Evolutionary conservation across 2,888 invertebrate genomes (phyloP).

Genomic region (Eutolmus rufibarbis): DNA sequence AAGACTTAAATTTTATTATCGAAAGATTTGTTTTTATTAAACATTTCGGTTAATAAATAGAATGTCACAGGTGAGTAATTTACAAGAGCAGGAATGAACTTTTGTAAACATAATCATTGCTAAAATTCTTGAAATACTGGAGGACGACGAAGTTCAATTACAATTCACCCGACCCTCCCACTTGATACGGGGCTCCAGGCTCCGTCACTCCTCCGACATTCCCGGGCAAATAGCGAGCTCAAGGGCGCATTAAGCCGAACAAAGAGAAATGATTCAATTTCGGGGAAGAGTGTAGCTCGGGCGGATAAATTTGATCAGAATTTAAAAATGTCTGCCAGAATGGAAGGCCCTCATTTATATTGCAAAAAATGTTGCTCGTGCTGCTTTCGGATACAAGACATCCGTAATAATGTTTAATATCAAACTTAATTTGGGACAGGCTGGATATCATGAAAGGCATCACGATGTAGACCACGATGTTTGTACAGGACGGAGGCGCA

Average conservation of each 20-base stretch:
- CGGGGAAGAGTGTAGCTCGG: background rate
- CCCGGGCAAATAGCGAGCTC: background rate
- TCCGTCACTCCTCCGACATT: background rate
- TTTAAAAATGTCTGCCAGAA: background rate
- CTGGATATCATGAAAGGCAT: conserved; percentile 1
- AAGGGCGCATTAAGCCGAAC: background rate
- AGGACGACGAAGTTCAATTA: background rate
- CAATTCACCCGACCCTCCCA: background rate
- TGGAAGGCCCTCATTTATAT: background rate
- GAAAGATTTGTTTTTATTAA: background rate
- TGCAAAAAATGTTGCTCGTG: background rate
- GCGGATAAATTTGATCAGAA: background rate
- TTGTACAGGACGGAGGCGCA: background rate
- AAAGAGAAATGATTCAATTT: background rate
- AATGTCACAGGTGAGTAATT: background rate
- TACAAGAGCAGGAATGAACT: background rate
- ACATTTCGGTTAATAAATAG: background rate
- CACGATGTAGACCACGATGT: conserved; percentile 9
- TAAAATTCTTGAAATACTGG: background rate
- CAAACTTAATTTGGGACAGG: conserved; percentile 1
- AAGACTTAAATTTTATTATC: background rate
- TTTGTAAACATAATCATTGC: background rate
- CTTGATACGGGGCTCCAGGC: background rate
- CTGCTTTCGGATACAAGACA: background rate
- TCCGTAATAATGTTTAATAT: background rate